A percentile compares a stretch with the other conserved stretches of the same genome.
These are phyloP conservation scores for Onthophagus taurus DNA, from an alignment of 1,140 invertebrate species.

Conservation along the genomic window DNA sequence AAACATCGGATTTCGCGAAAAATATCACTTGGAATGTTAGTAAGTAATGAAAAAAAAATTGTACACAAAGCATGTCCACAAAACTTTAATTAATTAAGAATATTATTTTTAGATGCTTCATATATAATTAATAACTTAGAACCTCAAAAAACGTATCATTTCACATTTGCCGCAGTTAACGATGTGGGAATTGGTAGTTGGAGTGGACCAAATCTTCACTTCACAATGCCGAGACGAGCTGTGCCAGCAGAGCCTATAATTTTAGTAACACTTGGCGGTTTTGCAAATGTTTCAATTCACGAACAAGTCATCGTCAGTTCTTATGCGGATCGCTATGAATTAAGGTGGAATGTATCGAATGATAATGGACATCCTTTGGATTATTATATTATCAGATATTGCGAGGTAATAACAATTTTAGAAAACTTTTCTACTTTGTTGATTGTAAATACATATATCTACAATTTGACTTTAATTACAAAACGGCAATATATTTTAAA, in stretches of 20 bases:
- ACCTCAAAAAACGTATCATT: constrained; percentile 71
- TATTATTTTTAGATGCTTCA: constrained; percentile 43
- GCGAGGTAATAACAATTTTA: constrained; percentile 56
- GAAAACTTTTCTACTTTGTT: neutral
- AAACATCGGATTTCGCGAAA: constrained; percentile 53
- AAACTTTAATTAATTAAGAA: too few species aligned
- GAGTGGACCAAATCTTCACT: constrained; percentile 37
- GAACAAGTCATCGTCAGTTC: constrained; percentile 40
- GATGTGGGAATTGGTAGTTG: constrained; percentile 71
- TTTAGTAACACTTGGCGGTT: constrained; percentile 28
- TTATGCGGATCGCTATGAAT: constrained; percentile 66
- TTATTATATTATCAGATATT: constrained; percentile 69
- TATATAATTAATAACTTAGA: constrained; percentile 73
- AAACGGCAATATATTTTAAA: too few species aligned
- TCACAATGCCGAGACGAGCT: constrained; percentile 45
- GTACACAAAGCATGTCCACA: too few species aligned
- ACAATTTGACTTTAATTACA: too few species aligned
- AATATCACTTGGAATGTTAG: constrained; percentile 68
- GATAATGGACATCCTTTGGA: constrained; percentile 86
- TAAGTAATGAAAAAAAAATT: constrained; percentile 32
- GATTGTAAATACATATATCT: too few species aligned
- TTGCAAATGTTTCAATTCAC: constrained; percentile 13
- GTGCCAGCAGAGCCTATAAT: constrained; percentile 49
- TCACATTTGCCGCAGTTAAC: constrained; percentile 77
- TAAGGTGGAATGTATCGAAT: constrained; percentile 71